Evolutionary conservation across 2,888 invertebrate species (phyloP).

Genomic region (Drosophila engyochracea): DNA sequence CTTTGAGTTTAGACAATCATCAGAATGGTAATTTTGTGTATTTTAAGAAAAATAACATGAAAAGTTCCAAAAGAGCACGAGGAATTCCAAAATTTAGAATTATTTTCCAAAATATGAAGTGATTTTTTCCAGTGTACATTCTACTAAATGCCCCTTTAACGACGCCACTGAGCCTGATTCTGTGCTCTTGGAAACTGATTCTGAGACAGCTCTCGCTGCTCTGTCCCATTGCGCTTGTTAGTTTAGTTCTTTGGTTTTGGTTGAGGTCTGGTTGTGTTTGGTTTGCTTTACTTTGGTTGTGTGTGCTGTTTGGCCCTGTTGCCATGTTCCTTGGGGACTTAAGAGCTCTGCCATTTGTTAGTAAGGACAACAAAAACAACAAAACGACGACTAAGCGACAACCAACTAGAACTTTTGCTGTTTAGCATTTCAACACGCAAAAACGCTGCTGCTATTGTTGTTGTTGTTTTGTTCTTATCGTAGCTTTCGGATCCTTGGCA

Average conservation of each 20-base stretch:
- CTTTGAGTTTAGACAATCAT: not conserved
- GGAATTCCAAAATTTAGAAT: not conserved
- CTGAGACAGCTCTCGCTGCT: constrained; percentile 10
- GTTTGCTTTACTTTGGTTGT: constrained; percentile 18
- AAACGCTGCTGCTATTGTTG: constrained; percentile 33
- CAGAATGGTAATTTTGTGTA: not conserved
- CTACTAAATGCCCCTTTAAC: not conserved
- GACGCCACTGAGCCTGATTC: constrained; percentile 40
- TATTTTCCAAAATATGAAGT: not conserved
- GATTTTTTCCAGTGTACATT: not conserved
- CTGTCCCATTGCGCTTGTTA: constrained; percentile 58
- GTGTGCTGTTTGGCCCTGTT: constrained; percentile 23
- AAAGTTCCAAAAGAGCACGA: not conserved
- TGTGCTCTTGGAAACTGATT: constrained; percentile 26
- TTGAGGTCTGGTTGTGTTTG: constrained; percentile 30
- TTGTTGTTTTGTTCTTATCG: constrained; percentile 18
- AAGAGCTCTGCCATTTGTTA: constrained; percentile 55
- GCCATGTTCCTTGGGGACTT: constrained; percentile 51
- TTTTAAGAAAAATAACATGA: not conserved
- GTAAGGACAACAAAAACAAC: constrained; percentile 33
- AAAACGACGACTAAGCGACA: constrained; percentile 1
- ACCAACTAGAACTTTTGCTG: constrained; percentile 58
- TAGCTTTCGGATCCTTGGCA: constrained; percentile 44
- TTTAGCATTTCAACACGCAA: constrained; percentile 75
- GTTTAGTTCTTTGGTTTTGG: constrained; percentile 58